Base-by-base conservation (phyloP, 1,140 invertebrate genomes). In the Grapholita molesta region DNA sequence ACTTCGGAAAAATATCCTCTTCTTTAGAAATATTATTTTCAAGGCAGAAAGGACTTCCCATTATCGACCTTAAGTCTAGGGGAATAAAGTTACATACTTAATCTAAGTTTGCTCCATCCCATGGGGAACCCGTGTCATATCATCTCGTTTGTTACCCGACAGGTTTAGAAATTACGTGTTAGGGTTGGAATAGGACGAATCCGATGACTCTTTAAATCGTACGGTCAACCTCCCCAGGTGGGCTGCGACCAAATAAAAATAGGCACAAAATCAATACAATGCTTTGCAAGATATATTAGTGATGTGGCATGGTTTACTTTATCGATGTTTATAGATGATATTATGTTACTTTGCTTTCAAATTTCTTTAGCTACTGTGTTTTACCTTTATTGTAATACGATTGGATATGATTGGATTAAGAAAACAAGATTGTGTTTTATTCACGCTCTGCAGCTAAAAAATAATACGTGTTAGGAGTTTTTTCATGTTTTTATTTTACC, bases 181-280 rank as follows among this genome's bases (percentile, higher is more conserved):
- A 28, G n/a, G 15, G 11, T 48, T 25, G 15, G 24, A 61, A 11
- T 28, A n/a, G 55, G 11, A 28, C 9, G 15, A 15, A 30, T 12
- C 24, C n/a, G 24, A 28, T 70, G 64, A 71, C 77, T 64, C 74
- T 70, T 73, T 61, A 75, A 79, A 66, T 78, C 32, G 64, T 71
- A 33, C 70, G 77, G 70, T 69, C 83, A 28, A 48, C 33, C 75
- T 25, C 72, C 69, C 73, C 79, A 85, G 83, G 83, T 85, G 83
- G 81, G 75, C 73, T 65, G 21, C 72, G 71, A 61, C 70, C 61
- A 74, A 83, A 80, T 78, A 83, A 82, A 87, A 84, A 87, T 84
- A 87, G 81, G 84, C 74, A 78, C 77, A 73, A 83, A 87, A 86
- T 87, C 83, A 85, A 87, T 87, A 87, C 78, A 80, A 78, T 75